Evolutionary conservation across 2,888 invertebrate species (phyloP).

Genomic region (Griposia aprilina): DNA sequence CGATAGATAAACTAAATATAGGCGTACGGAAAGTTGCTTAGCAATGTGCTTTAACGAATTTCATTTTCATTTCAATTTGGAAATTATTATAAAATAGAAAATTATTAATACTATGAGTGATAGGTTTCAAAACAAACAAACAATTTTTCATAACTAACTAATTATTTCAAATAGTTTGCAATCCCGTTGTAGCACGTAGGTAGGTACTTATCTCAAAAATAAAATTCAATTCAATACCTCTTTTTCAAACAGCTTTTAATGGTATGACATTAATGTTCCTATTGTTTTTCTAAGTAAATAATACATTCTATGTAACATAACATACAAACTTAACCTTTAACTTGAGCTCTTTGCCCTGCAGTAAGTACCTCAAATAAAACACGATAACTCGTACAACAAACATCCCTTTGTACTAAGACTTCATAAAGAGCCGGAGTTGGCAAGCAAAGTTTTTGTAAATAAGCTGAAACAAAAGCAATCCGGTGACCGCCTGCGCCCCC

Average conservation of each 20-base stretch:
- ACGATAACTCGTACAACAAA: constrained; percentile 45
- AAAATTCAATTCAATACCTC: no score
- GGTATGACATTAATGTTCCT: not conserved
- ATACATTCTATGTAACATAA: not conserved
- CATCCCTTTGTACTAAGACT: constrained; percentile 54
- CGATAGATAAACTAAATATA: constrained; percentile 2
- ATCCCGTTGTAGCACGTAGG: no score
- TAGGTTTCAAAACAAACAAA: no score
- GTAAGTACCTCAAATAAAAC: constrained; percentile 38
- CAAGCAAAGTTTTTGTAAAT: constrained; percentile 59
- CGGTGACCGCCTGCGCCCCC: not conserved
- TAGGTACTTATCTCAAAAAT: no score
- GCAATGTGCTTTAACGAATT: no score
- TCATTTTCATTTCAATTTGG: no score
- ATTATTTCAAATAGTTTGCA: no score
- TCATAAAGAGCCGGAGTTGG: constrained; percentile 53
- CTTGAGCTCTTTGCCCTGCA: not conserved
- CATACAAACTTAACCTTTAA: constrained; percentile 4
- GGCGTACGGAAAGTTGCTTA: no score
- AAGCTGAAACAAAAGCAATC: constrained; percentile 56
- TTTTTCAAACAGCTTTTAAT: not conserved
- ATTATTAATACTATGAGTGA: no score
- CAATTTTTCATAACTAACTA: no score
- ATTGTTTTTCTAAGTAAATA: not conserved
- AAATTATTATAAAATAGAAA: no score